These are phyloP conservation scores for Mormyrus iriodes DNA, from an alignment of 2,113 vertebrate species.

Conservation along the genomic window DNA sequence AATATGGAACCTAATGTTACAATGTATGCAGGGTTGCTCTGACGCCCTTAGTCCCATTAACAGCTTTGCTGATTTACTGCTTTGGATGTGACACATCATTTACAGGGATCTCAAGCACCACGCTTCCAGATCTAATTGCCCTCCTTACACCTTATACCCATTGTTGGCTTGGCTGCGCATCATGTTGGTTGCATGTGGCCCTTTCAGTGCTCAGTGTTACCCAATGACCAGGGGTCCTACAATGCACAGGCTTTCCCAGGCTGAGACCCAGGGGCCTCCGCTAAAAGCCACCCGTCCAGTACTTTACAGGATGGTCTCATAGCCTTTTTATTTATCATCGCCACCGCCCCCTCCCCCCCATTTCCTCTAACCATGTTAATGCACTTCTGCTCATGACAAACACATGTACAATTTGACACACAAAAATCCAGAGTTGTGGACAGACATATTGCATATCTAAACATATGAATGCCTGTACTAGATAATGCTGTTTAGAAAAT, in stretches of 20 bases:
- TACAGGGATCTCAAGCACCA: background rate
- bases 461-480: background rate
- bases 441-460: background rate
- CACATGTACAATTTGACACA: background rate
- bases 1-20: background rate
- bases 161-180: background rate
- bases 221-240: background rate
- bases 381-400: background rate
- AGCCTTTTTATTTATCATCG: too few species aligned
- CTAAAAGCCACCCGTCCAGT: background rate
- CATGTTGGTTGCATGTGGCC: background rate
- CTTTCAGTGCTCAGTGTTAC: background rate
- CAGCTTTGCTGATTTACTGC: background rate
- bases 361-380: background rate
- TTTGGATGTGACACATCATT: background rate
- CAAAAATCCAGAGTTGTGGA: background rate
- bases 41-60: background rate
- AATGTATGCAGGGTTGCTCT: background rate
- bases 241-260: background rate
- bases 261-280: background rate
- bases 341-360: too few species aligned
- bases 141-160: background rate
- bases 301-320: background rate
- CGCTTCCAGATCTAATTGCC: background rate
- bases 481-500: background rate